Conservation (phyloP, 64 coral and sea anemone species). For the Stichodactyla mertensii region DNA sequence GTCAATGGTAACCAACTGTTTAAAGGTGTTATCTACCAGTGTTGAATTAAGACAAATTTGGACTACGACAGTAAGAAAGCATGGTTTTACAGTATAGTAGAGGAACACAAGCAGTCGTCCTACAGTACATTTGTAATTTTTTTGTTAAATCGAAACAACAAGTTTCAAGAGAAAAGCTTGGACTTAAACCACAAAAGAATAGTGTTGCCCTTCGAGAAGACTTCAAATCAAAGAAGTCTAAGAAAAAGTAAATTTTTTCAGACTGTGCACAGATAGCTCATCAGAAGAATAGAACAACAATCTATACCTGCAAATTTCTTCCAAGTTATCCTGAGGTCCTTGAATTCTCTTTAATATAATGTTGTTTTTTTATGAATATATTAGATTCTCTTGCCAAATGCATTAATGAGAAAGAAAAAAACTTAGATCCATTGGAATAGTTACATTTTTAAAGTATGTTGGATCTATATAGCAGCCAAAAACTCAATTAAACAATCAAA, state of each 20-base stretch:
- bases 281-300: background rate
- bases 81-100: background rate
- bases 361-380: too few relatives aligned
- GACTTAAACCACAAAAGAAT: slow-evolving; percentile 43
- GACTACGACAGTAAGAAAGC: background rate
- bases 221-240: background rate
- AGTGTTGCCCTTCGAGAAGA: slow-evolving; percentile 40
- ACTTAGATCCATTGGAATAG: too few relatives aligned
- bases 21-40: background rate
- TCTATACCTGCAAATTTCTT: background rate
- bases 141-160: slow-evolving; percentile 46
- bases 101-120: background rate
- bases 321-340: too few relatives aligned
- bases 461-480: too few relatives aligned
- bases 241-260: background rate
- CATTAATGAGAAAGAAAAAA: too few relatives aligned
- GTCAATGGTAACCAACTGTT: background rate
- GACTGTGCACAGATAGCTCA: background rate
- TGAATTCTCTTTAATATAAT: too few relatives aligned
- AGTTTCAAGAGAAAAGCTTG: slow-evolving; percentile 50
- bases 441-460: too few relatives aligned
- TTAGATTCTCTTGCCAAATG: too few relatives aligned
- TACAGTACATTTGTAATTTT: slow-evolving; percentile 8
- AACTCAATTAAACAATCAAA: too few relatives aligned
- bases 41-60: background rate